Conservation (phyloP, 2,797 vertebrate genomes). For the Cirrhinus molitorella region DNA sequence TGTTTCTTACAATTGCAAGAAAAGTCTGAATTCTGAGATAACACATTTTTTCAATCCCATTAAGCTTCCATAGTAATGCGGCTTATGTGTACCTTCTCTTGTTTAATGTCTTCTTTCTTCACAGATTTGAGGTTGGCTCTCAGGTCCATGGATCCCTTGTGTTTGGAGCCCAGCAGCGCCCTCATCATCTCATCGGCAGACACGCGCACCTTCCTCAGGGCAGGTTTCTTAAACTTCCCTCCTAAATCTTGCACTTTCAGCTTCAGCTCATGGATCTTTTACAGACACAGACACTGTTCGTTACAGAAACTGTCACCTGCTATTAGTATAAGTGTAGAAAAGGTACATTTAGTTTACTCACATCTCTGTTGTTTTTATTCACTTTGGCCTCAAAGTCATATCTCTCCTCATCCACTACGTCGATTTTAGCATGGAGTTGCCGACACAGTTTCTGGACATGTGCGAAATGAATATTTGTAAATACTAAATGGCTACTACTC, state of each 20-base stretch:
- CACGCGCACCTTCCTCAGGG: slow-evolving; percentile 71
- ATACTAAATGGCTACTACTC: background rate
- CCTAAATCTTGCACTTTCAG: slow-evolving; percentile 71
- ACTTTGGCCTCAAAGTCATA: slow-evolving; percentile 74
- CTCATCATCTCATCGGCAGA: slow-evolving; percentile 74
- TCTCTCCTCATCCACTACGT: slow-evolving; percentile 71
- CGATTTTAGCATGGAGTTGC: slow-evolving; percentile 69
- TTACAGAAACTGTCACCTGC: background rate
- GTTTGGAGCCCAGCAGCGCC: slow-evolving; percentile 72
- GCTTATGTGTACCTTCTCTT: slow-evolving; percentile 70
- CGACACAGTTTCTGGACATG: slow-evolving; percentile 68
- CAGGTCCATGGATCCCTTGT: slow-evolving; percentile 73
- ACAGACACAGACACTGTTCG: slow-evolving; percentile 7
- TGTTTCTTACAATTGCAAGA: too few relatives aligned
- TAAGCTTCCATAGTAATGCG: too few relatives aligned
- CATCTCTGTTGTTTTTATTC: slow-evolving; percentile 69
- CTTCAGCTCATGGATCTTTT: slow-evolving; percentile 70
- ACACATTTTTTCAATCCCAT: too few relatives aligned
- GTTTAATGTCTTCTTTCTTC: slow-evolving; percentile 73
- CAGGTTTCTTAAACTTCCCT: slow-evolving; percentile 74
- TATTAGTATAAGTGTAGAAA: background rate
- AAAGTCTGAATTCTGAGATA: too few relatives aligned
- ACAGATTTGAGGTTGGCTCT: slow-evolving; percentile 72
- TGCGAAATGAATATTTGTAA: background rate
- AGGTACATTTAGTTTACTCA: slow-evolving; percentile 41